Evolutionary conservation across 1,140 invertebrate species (phyloP), one percentile per base, ranked within the genome.

Genomic region (Dolichoris vasculosae): DNA sequence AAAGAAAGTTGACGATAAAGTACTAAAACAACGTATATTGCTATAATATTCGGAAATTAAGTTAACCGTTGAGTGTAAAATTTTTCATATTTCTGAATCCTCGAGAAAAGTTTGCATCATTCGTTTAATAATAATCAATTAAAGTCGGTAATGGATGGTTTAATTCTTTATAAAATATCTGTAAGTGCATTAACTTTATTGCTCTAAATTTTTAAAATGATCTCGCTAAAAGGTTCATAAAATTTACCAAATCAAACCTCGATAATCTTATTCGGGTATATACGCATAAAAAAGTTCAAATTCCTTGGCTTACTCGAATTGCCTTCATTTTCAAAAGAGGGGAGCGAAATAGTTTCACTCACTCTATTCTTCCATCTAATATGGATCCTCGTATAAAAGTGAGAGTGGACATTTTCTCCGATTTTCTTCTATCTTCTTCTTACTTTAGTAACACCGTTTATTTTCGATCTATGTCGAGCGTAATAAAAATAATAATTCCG

Each of bases 371-470:
- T 8, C 2, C 35, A n/a, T 63, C 51, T 35, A 67, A 46, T 35
- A 15, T 46, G 59, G 78, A 80, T 63, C 40, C 40, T 80, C 59
- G 35, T 32, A 48, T 40, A 30, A 80, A 67, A 67, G 63, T 20
- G 63, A 64, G 35, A 78, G 63, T 67, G 59, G 59, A 40, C 78
- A 67, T 80, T 80, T 67, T 63, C 38, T 30, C 40, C 40, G 11
- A 30, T 67, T 67, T 80, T 13, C 38, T 32, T 32, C 40, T 23
- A 9, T 78, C 38, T 6, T 55, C 26, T 43, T 30, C 63, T n/a
- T 35, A 67, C 20, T 35, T 35, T 67, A 15, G 2, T 32, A 32
- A 0, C 32, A 32, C 2, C 64, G 15, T 35, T 67, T 17, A 32
- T 15, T 67, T 13, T 26, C 4, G 0, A 59, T 59, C 1, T 55